phyloP scores from a whole-genome alignment of 2,888 invertebrate genomes.

The Axea sp. region DNA sequence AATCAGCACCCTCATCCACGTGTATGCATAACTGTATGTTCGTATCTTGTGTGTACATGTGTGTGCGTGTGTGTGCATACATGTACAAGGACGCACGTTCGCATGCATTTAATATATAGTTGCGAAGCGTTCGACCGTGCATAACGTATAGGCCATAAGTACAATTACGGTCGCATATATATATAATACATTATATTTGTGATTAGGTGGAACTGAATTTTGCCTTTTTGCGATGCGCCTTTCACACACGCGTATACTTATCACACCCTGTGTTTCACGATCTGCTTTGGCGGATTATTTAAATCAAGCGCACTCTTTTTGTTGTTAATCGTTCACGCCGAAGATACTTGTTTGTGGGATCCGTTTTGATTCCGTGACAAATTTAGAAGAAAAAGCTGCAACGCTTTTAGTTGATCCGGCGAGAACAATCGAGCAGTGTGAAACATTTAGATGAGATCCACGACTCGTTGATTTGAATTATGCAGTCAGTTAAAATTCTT shows the following conservation, averaged over 20 bases:
- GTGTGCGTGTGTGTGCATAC: not conserved
- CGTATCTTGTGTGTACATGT: slow-evolving; percentile 1
- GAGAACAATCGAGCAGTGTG: no score
- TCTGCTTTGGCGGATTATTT: slow-evolving; percentile 51
- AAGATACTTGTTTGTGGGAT: slow-evolving; percentile 19
- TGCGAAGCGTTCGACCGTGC: slow-evolving; percentile 60
- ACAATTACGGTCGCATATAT: slow-evolving; percentile 60
- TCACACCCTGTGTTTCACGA: slow-evolving; percentile 20
- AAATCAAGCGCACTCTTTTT: slow-evolving; percentile 38
- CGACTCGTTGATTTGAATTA: no score
- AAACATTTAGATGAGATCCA: no score
- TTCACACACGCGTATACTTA: slow-evolving; percentile 15
- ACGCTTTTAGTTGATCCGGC: no score
- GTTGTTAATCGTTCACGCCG: slow-evolving; percentile 45
- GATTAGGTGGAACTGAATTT: slow-evolving; percentile 51
- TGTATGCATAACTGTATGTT: slow-evolving; percentile 65
- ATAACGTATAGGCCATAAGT: slow-evolving; percentile 57
- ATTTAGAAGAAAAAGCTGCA: no score
- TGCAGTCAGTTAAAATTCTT: no score
- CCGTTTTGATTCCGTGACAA: slow-evolving; percentile 9
- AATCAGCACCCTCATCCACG: slow-evolving; percentile 64
- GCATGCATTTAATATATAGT: slow-evolving; percentile 57
- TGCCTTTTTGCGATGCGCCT: slow-evolving; percentile 47
- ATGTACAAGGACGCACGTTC: slow-evolving; percentile 20
- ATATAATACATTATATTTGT: slow-evolving; percentile 55